Base-by-base conservation (phyloP, 2,797 vertebrate species). In the Tenualosa thibaudeaui region DNA sequence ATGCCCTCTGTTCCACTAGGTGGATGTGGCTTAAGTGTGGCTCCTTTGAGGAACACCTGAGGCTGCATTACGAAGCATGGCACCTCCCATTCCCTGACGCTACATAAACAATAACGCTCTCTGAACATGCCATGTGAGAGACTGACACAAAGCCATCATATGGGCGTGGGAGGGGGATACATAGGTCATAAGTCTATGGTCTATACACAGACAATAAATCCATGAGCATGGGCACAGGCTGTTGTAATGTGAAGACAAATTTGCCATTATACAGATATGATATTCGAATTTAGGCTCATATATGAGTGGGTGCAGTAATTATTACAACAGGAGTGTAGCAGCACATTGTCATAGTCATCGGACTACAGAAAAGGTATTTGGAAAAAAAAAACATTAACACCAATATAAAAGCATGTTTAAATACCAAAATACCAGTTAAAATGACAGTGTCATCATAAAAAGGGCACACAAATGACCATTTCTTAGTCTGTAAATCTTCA, bases 21-120 rank as follows among this genome's bases (percentile, higher is more conserved):
- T 78, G 71, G 40, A 8, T 46, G 17, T 43, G 40, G 37, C 40
- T 78, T 22, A 46, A 78, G 37, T 43, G 40, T 22, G 7, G 37
- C 15, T 15, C 65, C 15, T 71, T 71, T 1, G 24, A 12, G 24
- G 3, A 5, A 71, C 65, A 17, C 65, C 37, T 40, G 10, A 37
- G 65, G 37, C 12, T 71, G 26, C 13, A 90, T 91, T 82, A 49
- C 0, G 50, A 43, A 86, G 90, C 91, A 90, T 89, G 90, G 89
- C 93, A 75, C 94, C 95, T 93, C 95, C 94, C 94, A 92, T 91
- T 71, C 88, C 93, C 93, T 94, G 94, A 95, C 94, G 94, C 94
- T 95, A 93, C 92, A 89, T 90, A 92, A 91, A 91, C 85, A 90
- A 93, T 95, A 93, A 95, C 92, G 92, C 92, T 90, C 90, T 86